Base-by-base conservation (phyloP, 2,888 invertebrate species). In the Tanypteryx hageni region DNA sequence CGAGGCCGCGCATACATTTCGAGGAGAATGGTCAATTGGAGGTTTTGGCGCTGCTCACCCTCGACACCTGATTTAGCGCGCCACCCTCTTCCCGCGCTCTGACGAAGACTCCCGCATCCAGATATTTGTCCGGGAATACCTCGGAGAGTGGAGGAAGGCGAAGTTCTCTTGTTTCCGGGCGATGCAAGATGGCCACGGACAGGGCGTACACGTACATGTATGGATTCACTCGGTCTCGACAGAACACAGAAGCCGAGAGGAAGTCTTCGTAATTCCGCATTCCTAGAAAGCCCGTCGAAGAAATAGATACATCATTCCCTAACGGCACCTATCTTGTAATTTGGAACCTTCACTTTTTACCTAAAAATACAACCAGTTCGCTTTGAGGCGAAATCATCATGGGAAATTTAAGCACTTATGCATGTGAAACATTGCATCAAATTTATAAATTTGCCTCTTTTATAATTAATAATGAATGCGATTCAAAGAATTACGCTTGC, bases 81-180 rank as follows among this genome's bases (percentile, higher is more conserved):
- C 96, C 96, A 92, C 97, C 96, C 94, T 97, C 97, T 94, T 97
- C 97, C n/a, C 97, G 96, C 0, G 97, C 97, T 92, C 96, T 95
- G 0, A 96, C 95, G 94, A 98, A 97, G 4, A 97, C 96, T 76
- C 96, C 96, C 13, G 97, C 96, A 94, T 98, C 98, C 94, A 98
- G 95, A 95, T 97, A 98, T 95, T 98, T 98, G 94, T 97, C 97
- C 0, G 98, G 98, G 95, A 98, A 98, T 0, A 97, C 96, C 94
- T 98, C 97, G 76, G 97, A 96, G 93, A 98, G 96, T 0, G 97
- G 96, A 0, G 98, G 98, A 86, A 98, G 95, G 92, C 96, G 96
- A 31, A 98, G 94, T 86, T 97, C 96, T 94, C 96, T 96, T 2
- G 97, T 97, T 94, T 98, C 98, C 0, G 95, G 94, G 13, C 97